phyloP scores from a whole-genome alignment of 2,797 vertebrate species.

The Urocyon cinereoargenteus region DNA sequence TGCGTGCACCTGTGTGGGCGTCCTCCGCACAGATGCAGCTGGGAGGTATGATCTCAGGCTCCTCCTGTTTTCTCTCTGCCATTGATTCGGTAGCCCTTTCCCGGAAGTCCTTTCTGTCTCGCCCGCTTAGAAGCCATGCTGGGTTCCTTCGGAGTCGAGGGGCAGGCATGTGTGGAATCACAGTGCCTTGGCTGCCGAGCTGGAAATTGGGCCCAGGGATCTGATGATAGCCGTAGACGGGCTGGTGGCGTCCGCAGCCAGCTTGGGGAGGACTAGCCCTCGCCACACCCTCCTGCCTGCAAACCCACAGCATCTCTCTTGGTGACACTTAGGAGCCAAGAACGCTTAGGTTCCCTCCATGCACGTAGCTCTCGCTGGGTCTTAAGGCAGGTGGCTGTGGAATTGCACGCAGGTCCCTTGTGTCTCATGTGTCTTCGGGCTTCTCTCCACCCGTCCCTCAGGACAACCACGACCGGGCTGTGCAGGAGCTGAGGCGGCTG shows the following conservation, averaged over 20 bases:
- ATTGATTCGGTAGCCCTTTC: not conserved
- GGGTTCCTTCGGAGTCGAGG: not conserved
- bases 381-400: not conserved
- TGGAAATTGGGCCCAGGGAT: not conserved
- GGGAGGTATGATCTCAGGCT: not conserved
- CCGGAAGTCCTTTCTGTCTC: not conserved
- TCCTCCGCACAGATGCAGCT: not conserved
- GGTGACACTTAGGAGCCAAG: rapidly evolving
- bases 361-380: not conserved
- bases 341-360: not conserved
- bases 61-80: not conserved
- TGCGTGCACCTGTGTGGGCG: not conserved
- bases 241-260: not conserved
- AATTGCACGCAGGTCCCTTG: rapidly evolving
- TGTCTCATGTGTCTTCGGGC: not conserved
- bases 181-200: not conserved
- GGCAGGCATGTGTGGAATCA: not conserved
- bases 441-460: slow-evolving; percentile 75
- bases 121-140: not conserved
- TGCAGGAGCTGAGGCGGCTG: slow-evolving; percentile 92
- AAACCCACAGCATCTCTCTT: not conserved
- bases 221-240: not conserved
- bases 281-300: rapidly evolving
- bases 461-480: slow-evolving; percentile 95
- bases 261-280: not conserved